A percentile compares a stretch with the other conserved stretches of the same genome.
These are phyloP conservation scores for Agapetus fuscipes DNA, from an alignment of 2,888 invertebrate genomes.

Conservation along the genomic window DNA sequence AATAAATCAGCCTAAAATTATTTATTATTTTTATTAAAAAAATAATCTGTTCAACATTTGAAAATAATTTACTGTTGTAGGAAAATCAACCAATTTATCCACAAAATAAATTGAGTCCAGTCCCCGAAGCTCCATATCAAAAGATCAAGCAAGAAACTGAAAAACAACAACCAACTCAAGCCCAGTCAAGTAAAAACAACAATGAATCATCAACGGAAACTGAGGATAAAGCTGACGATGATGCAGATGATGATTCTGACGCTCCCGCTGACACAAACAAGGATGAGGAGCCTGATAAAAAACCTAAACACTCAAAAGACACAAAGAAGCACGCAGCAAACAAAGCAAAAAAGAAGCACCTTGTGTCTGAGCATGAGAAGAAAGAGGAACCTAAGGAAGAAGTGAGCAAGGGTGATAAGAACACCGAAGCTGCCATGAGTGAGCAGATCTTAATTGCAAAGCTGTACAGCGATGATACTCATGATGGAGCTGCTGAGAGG, in stretches of 20 bases:
- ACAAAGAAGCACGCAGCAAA: constrained; percentile 19
- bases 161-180: constrained; percentile 14
- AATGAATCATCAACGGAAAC: constrained; percentile 11
- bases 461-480: constrained; percentile 31
- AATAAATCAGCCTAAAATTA: too few species aligned
- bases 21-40: too few species aligned
- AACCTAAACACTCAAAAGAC: constrained; percentile 19
- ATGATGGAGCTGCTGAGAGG: constrained; percentile 56
- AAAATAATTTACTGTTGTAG: too few species aligned
- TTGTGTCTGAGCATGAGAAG: constrained; percentile 11
- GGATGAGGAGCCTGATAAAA: constrained; percentile 1
- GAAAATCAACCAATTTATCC: constrained; percentile 21
- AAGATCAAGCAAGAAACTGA: constrained; percentile 25
- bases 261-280: not conserved
- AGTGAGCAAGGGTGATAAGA: constrained; percentile 24
- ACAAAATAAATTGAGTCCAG: constrained; percentile 33
- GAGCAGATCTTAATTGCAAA: constrained; percentile 19
- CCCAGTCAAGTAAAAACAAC: too few species aligned
- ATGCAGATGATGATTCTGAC: constrained; percentile 15
- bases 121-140: constrained; percentile 19
- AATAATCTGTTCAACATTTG: too few species aligned
- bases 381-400: constrained; percentile 14
- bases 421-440: constrained; percentile 25
- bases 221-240: constrained; percentile 13
- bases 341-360: constrained; percentile 21